Evolutionary conservation across 2,888 invertebrate genomes (phyloP), one percentile per base, ranked within the genome.

Genomic region (Nebria salina): DNA sequence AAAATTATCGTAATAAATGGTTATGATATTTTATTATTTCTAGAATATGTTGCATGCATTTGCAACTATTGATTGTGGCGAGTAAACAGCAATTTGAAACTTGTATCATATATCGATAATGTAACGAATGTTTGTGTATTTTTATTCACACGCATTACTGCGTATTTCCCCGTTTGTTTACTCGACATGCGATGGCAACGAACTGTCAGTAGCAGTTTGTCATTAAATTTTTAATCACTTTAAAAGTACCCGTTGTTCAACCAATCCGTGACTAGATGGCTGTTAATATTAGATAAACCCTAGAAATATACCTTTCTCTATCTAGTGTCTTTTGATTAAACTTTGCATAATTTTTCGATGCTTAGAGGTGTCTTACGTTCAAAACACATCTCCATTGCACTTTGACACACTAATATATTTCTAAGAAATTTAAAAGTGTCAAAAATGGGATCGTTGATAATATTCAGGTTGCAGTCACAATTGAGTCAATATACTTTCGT

Each of bases 231-330:
- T 54, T 8, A 54, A 54, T 54, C 54, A 13, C 54, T 25, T 20
- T 66, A 11, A 25, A 72, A 77, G 77, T 72, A 64, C 70, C 64
- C 77, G 11, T 54, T 54, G 43, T 77, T 72, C 72, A 41, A 75
- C 20, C 76, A 20, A 20, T 64, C 72, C 64, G 25, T 77, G 72
- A 77, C 72, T 77, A 72, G 43, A 54, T 13, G 54, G 54, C 6
- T 64, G 43, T 77, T 77, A 77, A 77, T 72, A 70, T 70, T 77
- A 77, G 72, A 77, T 77, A 64, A 77, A 72, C 54, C 68, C 72
- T 34, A 72, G 75, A 64, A 26, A 75, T 13, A 77, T 72, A 72
- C 72, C 70, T 26, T 13, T 26, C n/a, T 43, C 68, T 68, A 41
- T 41, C 25, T 72, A 25, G 70, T 66, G 68, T 77, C 72, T 77